Base-by-base conservation (phyloP, 1,140 invertebrate genomes). In the Sitobion miscanthi region DNA sequence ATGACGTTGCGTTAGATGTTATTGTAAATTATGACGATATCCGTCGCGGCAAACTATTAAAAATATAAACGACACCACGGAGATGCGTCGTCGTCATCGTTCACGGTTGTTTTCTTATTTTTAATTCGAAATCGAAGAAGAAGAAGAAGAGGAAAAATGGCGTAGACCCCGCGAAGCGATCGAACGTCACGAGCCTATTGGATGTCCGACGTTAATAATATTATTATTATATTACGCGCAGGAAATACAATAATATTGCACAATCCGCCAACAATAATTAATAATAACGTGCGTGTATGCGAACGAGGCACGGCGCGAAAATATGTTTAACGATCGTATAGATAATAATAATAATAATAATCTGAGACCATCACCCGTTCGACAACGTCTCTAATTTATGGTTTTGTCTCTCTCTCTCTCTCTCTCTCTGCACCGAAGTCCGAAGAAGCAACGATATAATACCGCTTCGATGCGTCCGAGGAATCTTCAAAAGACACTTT, bases 381-480 rank as follows among this genome's bases (percentile, higher is more conserved):
- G 85, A 87, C 85, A 87, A 87, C 35, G 21, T n/a, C 21, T n/a
- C 21, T 88, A 88, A 54, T 88, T 88, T 88, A 88, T 54, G 87
- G 45, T 47, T 88, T 88, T 88, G 20, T 42, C 17, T 4, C 2
- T 42, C 2, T 87, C 21, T 38, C 35, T 83, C 21, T 83, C 21
- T 85, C 83, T 45, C 45, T 87, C 14, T 17, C 45, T 20, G 45
- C 17, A 23, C 23, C n/a, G 2, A 30, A 90, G 88, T 54, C n/a
- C 52, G 88, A 35, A 11, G 17, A 5, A 17, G 45, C 85, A 47
- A 47, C 23, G 21, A 88, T 35, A 88, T 77, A n/a, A 35, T 35
- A 88, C 49, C 1, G 20, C 45, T 5, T 54, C 45, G 38, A 86
- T n/a, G 42, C 45, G 25, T 49, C 83, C 7, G 42, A 45, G 7